phyloP scores from a whole-genome alignment of 2,113 vertebrate genomes.

The Nothocercus nigrocapillus region DNA sequence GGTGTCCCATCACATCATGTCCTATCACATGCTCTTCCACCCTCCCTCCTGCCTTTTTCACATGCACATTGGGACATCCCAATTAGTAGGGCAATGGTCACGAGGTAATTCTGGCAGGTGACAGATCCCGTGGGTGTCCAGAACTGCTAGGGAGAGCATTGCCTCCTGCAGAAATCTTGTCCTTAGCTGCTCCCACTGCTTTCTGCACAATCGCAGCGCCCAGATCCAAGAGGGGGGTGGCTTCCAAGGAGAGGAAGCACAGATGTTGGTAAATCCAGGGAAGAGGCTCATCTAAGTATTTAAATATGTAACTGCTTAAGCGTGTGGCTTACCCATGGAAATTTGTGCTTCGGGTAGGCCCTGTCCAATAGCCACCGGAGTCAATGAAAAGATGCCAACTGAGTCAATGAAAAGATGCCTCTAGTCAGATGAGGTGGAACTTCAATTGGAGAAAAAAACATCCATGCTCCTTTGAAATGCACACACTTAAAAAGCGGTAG shows the following conservation, averaged over 20 bases:
- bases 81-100: accelerated
- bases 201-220: background rate
- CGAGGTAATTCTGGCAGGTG: accelerated
- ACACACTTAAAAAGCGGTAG: background rate
- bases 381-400: constrained; percentile 16
- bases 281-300: constrained; percentile 53
- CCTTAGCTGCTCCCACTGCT: constrained; percentile 46
- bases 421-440: constrained; percentile 50
- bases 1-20: background rate
- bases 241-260: constrained; percentile 56
- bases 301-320: constrained; percentile 35
- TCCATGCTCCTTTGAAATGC: constrained; percentile 29
- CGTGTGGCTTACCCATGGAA: constrained; percentile 1
- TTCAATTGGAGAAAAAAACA: background rate
- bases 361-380: background rate
- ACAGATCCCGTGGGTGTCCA: background rate
- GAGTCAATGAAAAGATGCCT: constrained; percentile 20
- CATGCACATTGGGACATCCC: background rate
- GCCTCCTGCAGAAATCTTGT: constrained; percentile 1
- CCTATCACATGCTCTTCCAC: background rate
- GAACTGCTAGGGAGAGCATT: accelerated
- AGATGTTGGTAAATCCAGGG: constrained; percentile 68
- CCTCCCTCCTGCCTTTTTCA: background rate
- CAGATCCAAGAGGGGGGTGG: constrained; percentile 51
- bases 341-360: constrained; percentile 7